Percentiles rank a stretch among this genome's conserved stretches.
Evolutionary conservation across 2,888 invertebrate genomes (phyloP).

Genomic region (Dolichopus griseipennis): DNA sequence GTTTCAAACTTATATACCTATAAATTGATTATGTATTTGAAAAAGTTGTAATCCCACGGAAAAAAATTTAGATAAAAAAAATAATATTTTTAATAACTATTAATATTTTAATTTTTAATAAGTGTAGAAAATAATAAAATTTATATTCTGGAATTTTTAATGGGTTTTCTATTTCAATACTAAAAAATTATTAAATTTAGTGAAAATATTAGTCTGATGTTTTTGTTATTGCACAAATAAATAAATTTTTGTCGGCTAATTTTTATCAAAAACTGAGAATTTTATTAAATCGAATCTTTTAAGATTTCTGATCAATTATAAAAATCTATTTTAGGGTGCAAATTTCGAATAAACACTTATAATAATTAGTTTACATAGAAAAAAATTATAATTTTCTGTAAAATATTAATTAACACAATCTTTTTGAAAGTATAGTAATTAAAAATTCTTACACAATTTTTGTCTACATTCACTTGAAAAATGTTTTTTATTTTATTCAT

Average conservation of each 20-base stretch:
- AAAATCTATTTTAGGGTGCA: too few species aligned
- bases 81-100: background rate
- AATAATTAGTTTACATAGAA: too few species aligned
- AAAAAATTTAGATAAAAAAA: background rate
- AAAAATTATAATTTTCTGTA: too few species aligned
- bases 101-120: background rate
- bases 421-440: too few species aligned
- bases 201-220: background rate
- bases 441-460: too few species aligned
- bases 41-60: background rate
- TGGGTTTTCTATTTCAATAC: background rate
- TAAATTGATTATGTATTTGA: background rate
- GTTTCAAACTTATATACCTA: background rate
- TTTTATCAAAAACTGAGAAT: background rate
- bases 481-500: too few species aligned
- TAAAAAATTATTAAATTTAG: background rate
- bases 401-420: too few species aligned
- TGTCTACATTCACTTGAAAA: too few species aligned
- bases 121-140: background rate
- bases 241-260: background rate
- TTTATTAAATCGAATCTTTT: background rate
- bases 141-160: background rate
- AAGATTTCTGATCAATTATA: too few species aligned
- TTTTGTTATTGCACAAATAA: slow-evolving; percentile 1
- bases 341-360: too few species aligned